Evolutionary conservation across 2,113 vertebrate species (phyloP).

Genomic region (Oreamnos americanus): DNA sequence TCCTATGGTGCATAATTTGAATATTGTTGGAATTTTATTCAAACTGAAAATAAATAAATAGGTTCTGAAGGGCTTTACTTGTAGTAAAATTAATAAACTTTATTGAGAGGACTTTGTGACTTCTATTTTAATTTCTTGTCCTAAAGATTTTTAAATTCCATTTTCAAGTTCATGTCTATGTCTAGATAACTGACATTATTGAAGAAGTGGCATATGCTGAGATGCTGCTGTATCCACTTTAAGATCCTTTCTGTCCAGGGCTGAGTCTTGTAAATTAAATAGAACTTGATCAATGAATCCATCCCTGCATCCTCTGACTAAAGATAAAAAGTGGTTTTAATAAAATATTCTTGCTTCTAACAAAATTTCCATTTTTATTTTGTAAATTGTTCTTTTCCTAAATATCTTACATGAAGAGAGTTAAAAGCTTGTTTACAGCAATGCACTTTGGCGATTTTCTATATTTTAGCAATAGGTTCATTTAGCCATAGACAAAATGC

Average conservation of each 20-base stretch:
- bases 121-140: neutral
- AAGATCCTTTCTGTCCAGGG: neutral
- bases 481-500: neutral
- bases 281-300: neutral
- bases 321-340: neutral
- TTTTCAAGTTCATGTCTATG: neutral
- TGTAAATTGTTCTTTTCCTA: neutral
- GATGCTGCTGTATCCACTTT: neutral
- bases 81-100: neutral
- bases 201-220: neutral
- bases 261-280: neutral
- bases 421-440: neutral
- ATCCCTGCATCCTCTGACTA: neutral
- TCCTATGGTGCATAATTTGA: neutral
- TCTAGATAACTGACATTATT: neutral
- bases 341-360: neutral
- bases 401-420: neutral
- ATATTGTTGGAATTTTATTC: neutral
- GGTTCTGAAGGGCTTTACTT: neutral
- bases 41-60: neutral
- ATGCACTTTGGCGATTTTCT: neutral
- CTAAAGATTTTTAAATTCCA: neutral
- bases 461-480: neutral
- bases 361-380: slow-evolving; percentile 6
- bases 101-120: neutral